Base-by-base conservation (phyloP, 2,797 vertebrate genomes). In the Petrocephalus sullivani region DNA sequence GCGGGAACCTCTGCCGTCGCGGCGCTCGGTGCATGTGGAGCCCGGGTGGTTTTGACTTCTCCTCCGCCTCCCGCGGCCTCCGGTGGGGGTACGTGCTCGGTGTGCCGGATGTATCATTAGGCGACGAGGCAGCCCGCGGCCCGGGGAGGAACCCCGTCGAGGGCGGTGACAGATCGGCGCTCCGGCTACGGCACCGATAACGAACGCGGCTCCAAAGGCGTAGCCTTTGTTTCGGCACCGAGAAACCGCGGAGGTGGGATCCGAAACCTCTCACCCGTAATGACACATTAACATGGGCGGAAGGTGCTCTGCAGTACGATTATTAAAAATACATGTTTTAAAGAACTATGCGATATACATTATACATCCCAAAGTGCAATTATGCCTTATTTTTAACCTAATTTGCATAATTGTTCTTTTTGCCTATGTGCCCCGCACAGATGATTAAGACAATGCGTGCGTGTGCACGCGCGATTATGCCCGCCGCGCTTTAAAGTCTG, bases 281-380 rank as follows among this genome's bases (percentile, higher is more conserved):
- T 54, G 81, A 83, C 81, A 54, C 49, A 83, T 83, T 83, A 83
- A 78, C 71, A 46, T 83, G 81, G 49, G 51, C 21, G 46, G 0
- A 21, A 83, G 51, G 81, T 51, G n/a, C 46, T 4, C 49, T 46
- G 46, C 49, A 4, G 19, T 21, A 23, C 21, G 19, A 23, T 54
- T 83, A 83, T 83, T 83, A 83, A 83, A 83, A 83, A 83, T 83
- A 54, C 51, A 83, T 54, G 51, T 83, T 54, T 83, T 12, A 83
- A 83, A 21, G n/a, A 83, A 83, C 19, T 46, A 83, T 83, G 46
- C 53, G 23, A 83, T 83, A 83, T 83, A 83, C 81, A 83, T 51
- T 53, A 83, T 54, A 53, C 46, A 51, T 19, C 51, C 16, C 78
- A 51, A 51, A 83, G 81, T 51, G 46, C n/a, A 51, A 51, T 83